Evolutionary conservation across 2,797 vertebrate genomes (phyloP).

Genomic region (Zonotrichia albicollis): DNA sequence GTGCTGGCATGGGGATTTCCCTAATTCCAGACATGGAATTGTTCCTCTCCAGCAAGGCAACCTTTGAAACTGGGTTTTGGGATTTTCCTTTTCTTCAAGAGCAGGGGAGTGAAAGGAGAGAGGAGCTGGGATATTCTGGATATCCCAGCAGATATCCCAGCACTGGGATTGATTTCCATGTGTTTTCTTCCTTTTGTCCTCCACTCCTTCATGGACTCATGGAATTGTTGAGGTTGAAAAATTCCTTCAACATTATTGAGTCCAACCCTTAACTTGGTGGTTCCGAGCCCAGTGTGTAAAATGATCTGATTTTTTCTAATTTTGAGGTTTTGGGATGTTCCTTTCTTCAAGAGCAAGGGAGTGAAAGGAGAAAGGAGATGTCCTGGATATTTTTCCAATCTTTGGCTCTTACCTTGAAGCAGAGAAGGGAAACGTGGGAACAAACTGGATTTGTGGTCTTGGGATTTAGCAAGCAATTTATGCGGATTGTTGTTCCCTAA

Average conservation of each 20-base stretch:
- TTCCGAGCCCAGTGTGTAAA: too few species aligned
- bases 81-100: not conserved
- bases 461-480: not conserved
- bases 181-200: too few species aligned
- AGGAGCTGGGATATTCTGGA: not conserved
- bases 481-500: not conserved
- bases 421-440: not conserved
- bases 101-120: not conserved
- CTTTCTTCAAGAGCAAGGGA: not conserved
- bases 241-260: too few species aligned
- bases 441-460: not conserved
- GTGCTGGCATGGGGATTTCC: not conserved
- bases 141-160: too few species aligned
- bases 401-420: not conserved
- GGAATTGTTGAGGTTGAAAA: too few species aligned
- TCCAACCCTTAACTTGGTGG: too few species aligned
- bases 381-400: rapidly evolving
- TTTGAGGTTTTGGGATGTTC: not conserved
- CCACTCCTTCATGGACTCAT: too few species aligned
- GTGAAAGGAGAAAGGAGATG: not conserved
- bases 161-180: too few species aligned
- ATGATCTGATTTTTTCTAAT: too few species aligned
- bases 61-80: not conserved
- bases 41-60: not conserved
- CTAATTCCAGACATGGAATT: not conserved